phyloP scores from a whole-genome alignment of 2,113 vertebrate species.

The Pampusana beccarii region DNA sequence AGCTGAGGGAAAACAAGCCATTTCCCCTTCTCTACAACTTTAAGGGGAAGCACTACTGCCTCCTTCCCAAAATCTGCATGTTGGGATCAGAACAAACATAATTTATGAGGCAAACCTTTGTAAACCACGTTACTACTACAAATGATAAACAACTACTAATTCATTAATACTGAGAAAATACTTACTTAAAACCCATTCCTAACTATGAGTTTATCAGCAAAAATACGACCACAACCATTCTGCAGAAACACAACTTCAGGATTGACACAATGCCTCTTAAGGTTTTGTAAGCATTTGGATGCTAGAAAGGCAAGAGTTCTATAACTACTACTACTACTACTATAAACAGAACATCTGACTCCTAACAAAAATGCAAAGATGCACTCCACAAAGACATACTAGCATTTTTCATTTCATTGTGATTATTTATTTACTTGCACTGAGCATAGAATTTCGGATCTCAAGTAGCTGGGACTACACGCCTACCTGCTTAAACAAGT shows the following conservation, averaged over 20 bases:
- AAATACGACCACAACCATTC: neutral
- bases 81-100: neutral
- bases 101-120: neutral
- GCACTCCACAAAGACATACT: neutral
- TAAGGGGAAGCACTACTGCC: neutral
- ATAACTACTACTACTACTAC: neutral
- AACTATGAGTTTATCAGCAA: neutral
- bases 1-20: neutral
- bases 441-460: neutral
- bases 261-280: neutral
- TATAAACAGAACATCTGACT: neutral
- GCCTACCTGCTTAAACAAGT: neutral
- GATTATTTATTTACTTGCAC: neutral
- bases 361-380: neutral
- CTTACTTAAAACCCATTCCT: neutral
- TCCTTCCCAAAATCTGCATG: neutral
- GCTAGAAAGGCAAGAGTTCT: neutral
- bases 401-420: neutral
- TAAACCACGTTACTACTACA: neutral
- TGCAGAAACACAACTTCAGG: neutral
- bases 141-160: neutral
- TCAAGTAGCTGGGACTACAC: neutral
- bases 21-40: neutral
- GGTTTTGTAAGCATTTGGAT: neutral
- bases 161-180: neutral